Evolutionary conservation across 2,113 vertebrate species (phyloP).

Genomic region (Taxidea taxus): DNA sequence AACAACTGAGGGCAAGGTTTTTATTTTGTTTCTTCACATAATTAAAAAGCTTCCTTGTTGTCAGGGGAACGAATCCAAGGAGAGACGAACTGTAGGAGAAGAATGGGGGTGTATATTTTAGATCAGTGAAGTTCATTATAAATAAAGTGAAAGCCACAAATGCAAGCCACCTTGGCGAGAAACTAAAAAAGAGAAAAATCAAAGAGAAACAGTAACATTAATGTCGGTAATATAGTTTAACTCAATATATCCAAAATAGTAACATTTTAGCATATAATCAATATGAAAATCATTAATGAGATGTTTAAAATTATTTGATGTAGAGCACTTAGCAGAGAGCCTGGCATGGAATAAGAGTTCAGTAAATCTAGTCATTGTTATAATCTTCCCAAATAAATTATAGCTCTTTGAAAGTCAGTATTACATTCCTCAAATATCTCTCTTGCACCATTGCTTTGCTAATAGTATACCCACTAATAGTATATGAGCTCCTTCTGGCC

Average conservation of each 20-base stretch:
- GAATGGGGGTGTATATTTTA: not conserved
- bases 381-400: constrained; percentile 8
- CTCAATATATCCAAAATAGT: not conserved
- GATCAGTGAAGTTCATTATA: not conserved
- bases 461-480: not conserved
- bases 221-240: not conserved
- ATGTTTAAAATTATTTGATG: not conserved
- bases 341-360: not conserved
- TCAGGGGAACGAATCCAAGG: not conserved
- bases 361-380: not conserved
- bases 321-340: not conserved
- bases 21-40: not conserved
- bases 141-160: not conserved
- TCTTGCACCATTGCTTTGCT: not conserved
- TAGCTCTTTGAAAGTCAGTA: not conserved
- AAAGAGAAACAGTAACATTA: not conserved
- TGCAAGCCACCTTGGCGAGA: not conserved
- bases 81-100: not conserved
- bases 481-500: not conserved
- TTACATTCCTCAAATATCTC: not conserved
- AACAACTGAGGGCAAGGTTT: not conserved
- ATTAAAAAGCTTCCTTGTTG: not conserved
- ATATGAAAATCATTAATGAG: not conserved
- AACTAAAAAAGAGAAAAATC: not conserved
- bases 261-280: not conserved